phyloP scores from a whole-genome alignment of 1,140 invertebrate genomes.

The Pissodes strobi region DNA sequence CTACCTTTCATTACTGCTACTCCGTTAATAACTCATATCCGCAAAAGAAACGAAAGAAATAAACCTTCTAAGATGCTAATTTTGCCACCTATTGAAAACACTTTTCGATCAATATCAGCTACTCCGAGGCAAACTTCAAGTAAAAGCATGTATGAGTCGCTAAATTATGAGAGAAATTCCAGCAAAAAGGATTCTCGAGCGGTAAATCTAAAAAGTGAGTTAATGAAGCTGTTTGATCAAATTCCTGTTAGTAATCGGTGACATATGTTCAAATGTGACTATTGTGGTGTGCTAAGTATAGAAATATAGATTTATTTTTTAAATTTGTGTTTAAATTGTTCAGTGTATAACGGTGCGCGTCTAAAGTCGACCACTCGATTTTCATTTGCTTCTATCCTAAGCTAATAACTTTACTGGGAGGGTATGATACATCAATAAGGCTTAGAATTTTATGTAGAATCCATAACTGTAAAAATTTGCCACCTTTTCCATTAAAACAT shows the following conservation, averaged over 20 bases:
- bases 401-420: no score
- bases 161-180: constrained; percentile 1
- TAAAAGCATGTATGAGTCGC: constrained; percentile 13
- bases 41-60: constrained; percentile 2
- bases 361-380: no score
- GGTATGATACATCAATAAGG: no score
- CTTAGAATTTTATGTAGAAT: no score
- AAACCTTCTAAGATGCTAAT: constrained; percentile 19
- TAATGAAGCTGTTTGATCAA: constrained; percentile 31
- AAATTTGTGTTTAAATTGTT: no score
- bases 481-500: no score
- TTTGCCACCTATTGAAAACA: constrained; percentile 41
- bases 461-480: no score
- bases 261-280: constrained; percentile 9
- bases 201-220: constrained; percentile 11
- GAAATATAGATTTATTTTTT: neutral
- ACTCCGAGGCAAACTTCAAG: constrained; percentile 33
- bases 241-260: constrained; percentile 30
- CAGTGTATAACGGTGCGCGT: no score
- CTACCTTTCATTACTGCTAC: constrained; percentile 31
- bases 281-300: no score
- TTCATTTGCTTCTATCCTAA: no score
- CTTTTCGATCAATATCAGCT: constrained; percentile 41
- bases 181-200: constrained; percentile 1
- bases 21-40: neutral